Base-by-base conservation (phyloP, 1,140 invertebrate genomes). In the Hyles vespertilio region DNA sequence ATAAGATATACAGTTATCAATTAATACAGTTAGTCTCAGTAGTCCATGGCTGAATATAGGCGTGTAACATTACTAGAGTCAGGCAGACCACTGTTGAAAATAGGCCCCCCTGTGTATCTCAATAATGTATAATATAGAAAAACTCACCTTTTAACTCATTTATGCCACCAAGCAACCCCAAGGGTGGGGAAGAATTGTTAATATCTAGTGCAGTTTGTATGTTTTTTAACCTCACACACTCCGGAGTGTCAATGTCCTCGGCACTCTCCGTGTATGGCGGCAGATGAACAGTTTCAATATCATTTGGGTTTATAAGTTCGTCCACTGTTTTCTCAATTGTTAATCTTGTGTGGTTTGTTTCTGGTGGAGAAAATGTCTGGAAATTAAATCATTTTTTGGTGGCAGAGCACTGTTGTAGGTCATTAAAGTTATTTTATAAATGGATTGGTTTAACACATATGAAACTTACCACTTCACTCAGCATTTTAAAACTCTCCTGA, bases 151-250 rank as follows among this genome's bases (percentile, higher is more conserved):
- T 34, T n/a, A 34, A 33, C 22, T n/a, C 9, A 10, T 8, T 12
- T 34, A 3, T 10, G 8, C 50, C 50, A 34, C 33, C 34, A 6
- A 51, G 10, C n/a, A 51, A 3, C 10, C 32, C 50, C 12, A 33
- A 33, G n/a, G 10, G 32, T 32, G 8, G 5, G n/a, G n/a, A 10
- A 34, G 50, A 34, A 12, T 48, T 56, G 7, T 11, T 61, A 11
- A 61, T 61, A 11, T 52, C 45, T 12, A 61, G 40, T 32, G 59
- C 54, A 9, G 22, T 40, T 40, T 52, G 11, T 10, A 61, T 61
- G 40, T 61, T 61, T 44, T 57, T 57, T 5, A 43, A 22, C n/a
- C 51, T 61, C 44, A 22, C 5, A 51, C 6, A 8, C n/a, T 34
- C 11, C 22, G 22, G 22, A 22, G 22, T 34, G 7, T 51, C 33